Percentiles rank a stretch among this genome's conserved stretches.
These are phyloP conservation scores for Drosophila anomelani DNA, from an alignment of 2,888 invertebrate genomes.

Conservation along the genomic window DNA sequence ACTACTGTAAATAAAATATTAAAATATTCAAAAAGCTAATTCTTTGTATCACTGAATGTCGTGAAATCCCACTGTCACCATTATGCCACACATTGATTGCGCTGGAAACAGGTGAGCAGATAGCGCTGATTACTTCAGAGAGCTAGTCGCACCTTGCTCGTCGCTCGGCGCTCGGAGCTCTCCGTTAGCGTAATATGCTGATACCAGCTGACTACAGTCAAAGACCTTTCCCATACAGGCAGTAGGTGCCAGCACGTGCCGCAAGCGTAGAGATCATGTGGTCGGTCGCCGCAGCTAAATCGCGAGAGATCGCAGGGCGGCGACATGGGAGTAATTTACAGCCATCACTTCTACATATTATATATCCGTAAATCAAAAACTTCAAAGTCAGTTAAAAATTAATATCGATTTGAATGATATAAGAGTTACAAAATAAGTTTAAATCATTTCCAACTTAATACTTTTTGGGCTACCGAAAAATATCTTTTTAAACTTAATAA, in stretches of 20 bases:
- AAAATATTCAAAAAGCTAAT: constrained; percentile 20
- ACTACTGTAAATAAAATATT: constrained; percentile 41
- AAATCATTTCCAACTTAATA: background rate
- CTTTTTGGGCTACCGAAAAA: constrained; percentile 9
- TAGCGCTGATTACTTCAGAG: constrained; percentile 18
- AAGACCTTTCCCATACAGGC: constrained; percentile 43
- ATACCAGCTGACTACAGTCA: constrained; percentile 51
- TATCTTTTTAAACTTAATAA: background rate
- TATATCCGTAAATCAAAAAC: constrained; percentile 6
- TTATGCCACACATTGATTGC: constrained; percentile 23
- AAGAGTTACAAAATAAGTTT: background rate
- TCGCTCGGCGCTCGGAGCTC: background rate
- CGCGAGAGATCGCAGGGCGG: constrained; percentile 12
- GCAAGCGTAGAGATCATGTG: constrained; percentile 58
- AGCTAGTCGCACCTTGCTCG: constrained; percentile 18
- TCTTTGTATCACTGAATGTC: constrained; percentile 1
- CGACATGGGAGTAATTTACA: background rate
- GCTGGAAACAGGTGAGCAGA: constrained; percentile 36
- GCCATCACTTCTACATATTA: background rate
- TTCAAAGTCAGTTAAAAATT: background rate
- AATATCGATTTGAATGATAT: background rate
- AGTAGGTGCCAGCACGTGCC: constrained; percentile 52
- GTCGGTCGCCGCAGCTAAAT: constrained; percentile 4
- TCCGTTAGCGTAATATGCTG: constrained; percentile 16
- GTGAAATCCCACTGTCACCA: constrained; percentile 15